A percentile compares a stretch with the other conserved stretches of the same genome.
These are phyloP conservation scores for Napeogenes sylphis DNA, from an alignment of 2,888 invertebrate genomes.

Conservation along the genomic window DNA sequence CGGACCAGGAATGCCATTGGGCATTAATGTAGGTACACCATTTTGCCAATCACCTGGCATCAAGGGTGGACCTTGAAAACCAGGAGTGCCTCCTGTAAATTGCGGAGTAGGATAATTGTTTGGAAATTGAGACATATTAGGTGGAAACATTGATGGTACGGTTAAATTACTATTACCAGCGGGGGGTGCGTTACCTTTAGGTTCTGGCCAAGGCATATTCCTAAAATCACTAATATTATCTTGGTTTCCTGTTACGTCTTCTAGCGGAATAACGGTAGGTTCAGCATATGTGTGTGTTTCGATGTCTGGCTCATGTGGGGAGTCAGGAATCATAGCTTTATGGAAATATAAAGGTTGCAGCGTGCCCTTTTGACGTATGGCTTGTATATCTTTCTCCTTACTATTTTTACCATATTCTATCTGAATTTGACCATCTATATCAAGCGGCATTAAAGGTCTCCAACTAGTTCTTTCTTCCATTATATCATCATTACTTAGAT, in stretches of 20 bases:
- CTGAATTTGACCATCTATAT: slow-evolving; percentile 80
- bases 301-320: slow-evolving; percentile 90
- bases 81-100: slow-evolving; percentile 65
- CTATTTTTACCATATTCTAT: slow-evolving; percentile 87
- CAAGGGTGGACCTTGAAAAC: slow-evolving; percentile 63
- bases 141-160: slow-evolving; percentile 69
- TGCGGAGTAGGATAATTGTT: slow-evolving; percentile 67
- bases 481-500: slow-evolving; percentile 84
- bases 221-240: slow-evolving; percentile 88
- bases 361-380: slow-evolving; percentile 89
- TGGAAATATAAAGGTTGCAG: slow-evolving; percentile 89
- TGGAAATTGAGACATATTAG: slow-evolving; percentile 66
- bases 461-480: slow-evolving; percentile 91
- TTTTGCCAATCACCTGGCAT: slow-evolving; percentile 63
- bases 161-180: slow-evolving; percentile 44
- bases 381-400: slow-evolving; percentile 91
- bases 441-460: slow-evolving; percentile 84
- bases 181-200: slow-evolving; percentile 81
- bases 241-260: slow-evolving; percentile 90
- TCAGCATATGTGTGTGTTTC: slow-evolving; percentile 87
- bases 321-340: slow-evolving; percentile 90
- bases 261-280: slow-evolving; percentile 90
- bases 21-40: slow-evolving; percentile 59
- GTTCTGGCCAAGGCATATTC: slow-evolving; percentile 89
- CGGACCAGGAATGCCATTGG: slow-evolving; percentile 56